These are phyloP conservation scores for Napeogenes inachia DNA, from an alignment of 2,888 invertebrate species.

Conservation along the genomic window DNA sequence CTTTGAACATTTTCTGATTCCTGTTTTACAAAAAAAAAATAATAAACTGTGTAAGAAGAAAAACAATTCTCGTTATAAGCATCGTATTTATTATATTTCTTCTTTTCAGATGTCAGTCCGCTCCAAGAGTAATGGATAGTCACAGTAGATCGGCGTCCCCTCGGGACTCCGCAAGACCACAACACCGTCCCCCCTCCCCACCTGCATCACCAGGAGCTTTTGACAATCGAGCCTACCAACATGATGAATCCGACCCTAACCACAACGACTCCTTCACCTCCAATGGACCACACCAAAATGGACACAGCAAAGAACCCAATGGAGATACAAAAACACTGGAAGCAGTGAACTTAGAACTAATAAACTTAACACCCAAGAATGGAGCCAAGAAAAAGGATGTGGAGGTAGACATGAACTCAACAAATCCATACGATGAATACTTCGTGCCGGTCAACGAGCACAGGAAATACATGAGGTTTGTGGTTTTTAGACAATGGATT, in stretches of 20 bases:
- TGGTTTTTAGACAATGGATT: slow-evolving; percentile 5
- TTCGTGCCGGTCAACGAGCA: slow-evolving; percentile 91
- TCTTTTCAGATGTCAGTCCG: slow-evolving; percentile 70
- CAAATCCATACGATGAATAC: slow-evolving; percentile 88
- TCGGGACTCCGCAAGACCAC: slow-evolving; percentile 72
- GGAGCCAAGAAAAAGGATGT: slow-evolving; percentile 81
- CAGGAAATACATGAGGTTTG: slow-evolving; percentile 88
- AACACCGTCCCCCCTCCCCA: slow-evolving; percentile 66
- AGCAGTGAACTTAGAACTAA: slow-evolving; percentile 88
- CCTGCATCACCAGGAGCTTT: slow-evolving; percentile 51
- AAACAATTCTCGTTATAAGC: too few relatives aligned
- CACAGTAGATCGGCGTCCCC: slow-evolving; percentile 73
- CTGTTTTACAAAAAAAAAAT: too few relatives aligned
- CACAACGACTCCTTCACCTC: slow-evolving; percentile 74
- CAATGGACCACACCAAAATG: slow-evolving; percentile 57
- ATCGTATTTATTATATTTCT: slow-evolving; percentile 18
- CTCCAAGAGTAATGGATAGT: slow-evolving; percentile 71
- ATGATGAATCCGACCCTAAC: slow-evolving; percentile 65
- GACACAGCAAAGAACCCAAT: slow-evolving; percentile 62
- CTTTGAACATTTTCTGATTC: too few relatives aligned
- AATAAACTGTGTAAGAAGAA: too few relatives aligned
- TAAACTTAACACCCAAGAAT: slow-evolving; percentile 82
- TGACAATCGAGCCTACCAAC: slow-evolving; percentile 70
- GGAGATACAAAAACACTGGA: slow-evolving; percentile 75
- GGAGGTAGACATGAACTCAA: slow-evolving; percentile 79